These are phyloP conservation scores for Molossus alvarezi DNA, from an alignment of 2,797 vertebrate genomes.

Conservation along the genomic window DNA sequence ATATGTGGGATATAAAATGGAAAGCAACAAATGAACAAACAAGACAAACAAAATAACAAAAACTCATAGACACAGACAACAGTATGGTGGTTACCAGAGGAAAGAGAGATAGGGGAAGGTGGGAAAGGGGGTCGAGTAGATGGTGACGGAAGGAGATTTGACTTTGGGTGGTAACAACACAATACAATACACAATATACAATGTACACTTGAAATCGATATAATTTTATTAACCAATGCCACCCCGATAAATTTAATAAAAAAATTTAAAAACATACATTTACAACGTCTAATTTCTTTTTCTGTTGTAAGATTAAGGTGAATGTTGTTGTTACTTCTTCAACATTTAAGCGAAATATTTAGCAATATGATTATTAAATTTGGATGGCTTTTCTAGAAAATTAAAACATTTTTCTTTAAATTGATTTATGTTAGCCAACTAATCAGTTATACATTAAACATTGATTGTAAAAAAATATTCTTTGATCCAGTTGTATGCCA, in stretches of 20 bases:
- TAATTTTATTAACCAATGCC: background rate
- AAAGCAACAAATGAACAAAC: background rate
- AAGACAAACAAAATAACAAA: background rate
- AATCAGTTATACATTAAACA: slow-evolving; percentile 34
- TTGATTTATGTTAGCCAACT: background rate
- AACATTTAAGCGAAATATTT: slow-evolving; percentile 34
- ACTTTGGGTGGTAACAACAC: background rate
- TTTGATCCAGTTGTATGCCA: background rate
- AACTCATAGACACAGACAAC: background rate
- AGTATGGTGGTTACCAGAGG: background rate
- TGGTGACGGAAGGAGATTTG: background rate
- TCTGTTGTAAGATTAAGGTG: slow-evolving; percentile 35
- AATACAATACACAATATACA: background rate
- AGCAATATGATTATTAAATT: background rate
- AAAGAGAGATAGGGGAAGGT: background rate
- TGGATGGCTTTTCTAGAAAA: slow-evolving; percentile 20
- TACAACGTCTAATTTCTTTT: background rate
- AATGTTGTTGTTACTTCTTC: background rate
- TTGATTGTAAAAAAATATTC: slow-evolving; percentile 15
- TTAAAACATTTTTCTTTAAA: slow-evolving; percentile 1
- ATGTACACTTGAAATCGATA: background rate
- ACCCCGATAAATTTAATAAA: background rate
- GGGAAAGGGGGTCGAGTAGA: background rate
- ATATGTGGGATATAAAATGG: background rate
- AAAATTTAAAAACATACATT: background rate